Evolutionary conservation across 2,113 vertebrate genomes (phyloP).

Genomic region (Odocoileus hemionus): DNA sequence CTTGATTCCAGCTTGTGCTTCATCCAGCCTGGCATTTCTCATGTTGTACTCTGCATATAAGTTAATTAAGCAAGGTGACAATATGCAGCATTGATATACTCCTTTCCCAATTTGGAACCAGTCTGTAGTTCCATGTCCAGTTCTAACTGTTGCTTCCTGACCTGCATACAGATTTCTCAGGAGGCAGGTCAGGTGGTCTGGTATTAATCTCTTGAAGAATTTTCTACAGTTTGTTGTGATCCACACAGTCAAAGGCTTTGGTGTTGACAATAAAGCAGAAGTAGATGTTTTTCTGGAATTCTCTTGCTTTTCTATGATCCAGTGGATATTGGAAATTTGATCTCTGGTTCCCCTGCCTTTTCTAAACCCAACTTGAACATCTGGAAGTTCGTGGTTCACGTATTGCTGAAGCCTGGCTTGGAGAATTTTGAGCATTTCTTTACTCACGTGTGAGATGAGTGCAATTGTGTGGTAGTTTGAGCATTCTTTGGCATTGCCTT

Average conservation of each 20-base stretch:
- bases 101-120: neutral
- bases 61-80: neutral
- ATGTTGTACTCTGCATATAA: neutral
- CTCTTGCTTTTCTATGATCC: neutral
- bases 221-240: neutral
- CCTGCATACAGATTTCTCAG: neutral
- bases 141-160: neutral
- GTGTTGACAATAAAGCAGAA: neutral
- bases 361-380: neutral
- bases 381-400: neutral
- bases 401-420: neutral
- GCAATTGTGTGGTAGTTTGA: neutral
- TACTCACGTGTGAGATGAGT: neutral
- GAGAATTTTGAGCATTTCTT: neutral
- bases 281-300: neutral
- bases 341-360: neutral
- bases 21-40: neutral
- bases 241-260: neutral
- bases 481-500: neutral
- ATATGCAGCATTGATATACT: rapidly evolving
- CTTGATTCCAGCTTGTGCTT: neutral
- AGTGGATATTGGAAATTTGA: neutral
- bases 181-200: neutral
- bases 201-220: neutral
- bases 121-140: neutral